Evolutionary conservation across 2,113 vertebrate species (phyloP).

Genomic region (Pseudorectes ferrugineus): DNA sequence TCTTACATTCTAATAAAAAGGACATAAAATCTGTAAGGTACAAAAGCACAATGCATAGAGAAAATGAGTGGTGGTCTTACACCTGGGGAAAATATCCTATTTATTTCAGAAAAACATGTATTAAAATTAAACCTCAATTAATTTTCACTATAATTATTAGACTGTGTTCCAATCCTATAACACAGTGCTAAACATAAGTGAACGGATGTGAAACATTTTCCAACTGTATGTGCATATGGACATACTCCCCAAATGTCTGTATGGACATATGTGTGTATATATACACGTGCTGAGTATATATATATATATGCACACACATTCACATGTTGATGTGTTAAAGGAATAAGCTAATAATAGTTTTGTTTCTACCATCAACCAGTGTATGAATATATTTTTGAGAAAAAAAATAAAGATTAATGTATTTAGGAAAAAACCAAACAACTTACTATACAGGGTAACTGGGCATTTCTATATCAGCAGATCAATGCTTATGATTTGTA

Average conservation of each 20-base stretch:
- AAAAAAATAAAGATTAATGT: conserved; percentile 19
- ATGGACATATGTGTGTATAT: conserved; percentile 59
- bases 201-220: conserved; percentile 41
- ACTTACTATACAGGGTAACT: conserved; percentile 75
- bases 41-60: conserved; percentile 77
- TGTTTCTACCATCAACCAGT: conserved; percentile 69
- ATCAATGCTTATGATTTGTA: conserved; percentile 59
- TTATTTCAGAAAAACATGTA: conserved; percentile 49
- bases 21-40: conserved; percentile 61
- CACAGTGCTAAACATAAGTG: conserved; percentile 35
- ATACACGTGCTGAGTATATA: conserved; percentile 11
- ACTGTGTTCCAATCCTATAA: conserved; percentile 39
- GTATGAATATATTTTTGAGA: conserved; percentile 71
- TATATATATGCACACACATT: conserved; percentile 54
- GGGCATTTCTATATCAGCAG: conserved; percentile 72
- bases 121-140: conserved; percentile 42
- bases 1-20: conserved; percentile 63
- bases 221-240: conserved; percentile 57
- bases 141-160: conserved; percentile 37
- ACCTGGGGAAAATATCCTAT: conserved; percentile 15
- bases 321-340: conserved; percentile 68
- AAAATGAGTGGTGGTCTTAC: conserved; percentile 15
- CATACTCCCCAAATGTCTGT: conserved; percentile 26
- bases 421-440: conserved; percentile 35
- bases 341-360: conserved; percentile 79